These are phyloP conservation scores for Poecilia velifera DNA, from an alignment of 2,797 vertebrate species.

Conservation along the genomic window DNA sequence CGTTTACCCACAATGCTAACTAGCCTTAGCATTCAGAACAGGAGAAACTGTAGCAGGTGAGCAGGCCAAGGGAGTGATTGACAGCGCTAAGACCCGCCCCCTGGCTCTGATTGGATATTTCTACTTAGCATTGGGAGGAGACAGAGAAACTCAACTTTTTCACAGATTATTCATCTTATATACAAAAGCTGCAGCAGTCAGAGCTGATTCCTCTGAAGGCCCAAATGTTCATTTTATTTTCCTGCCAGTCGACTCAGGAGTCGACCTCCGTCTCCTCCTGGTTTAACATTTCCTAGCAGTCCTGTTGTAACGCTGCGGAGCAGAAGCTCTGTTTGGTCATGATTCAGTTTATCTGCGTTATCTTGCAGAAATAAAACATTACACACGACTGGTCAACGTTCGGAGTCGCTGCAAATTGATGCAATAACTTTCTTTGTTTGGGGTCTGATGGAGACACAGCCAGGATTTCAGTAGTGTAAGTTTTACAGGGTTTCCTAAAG, in stretches of 20 bases:
- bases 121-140: too few species aligned
- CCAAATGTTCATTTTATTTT: slow-evolving; percentile 16
- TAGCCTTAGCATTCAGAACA: too few species aligned
- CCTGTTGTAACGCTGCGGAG: neutral
- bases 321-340: slow-evolving; percentile 12
- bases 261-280: neutral
- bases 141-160: too few species aligned
- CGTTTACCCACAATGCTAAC: too few species aligned
- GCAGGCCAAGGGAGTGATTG: too few species aligned
- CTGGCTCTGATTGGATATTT: too few species aligned
- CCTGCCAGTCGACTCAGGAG: neutral
- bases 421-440: slow-evolving; percentile 3
- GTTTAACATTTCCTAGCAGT: neutral
- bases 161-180: too few species aligned
- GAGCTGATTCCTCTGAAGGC: neutral
- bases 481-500: neutral
- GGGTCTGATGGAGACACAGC: neutral
- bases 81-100: too few species aligned
- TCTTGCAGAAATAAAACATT: neutral
- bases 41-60: too few species aligned
- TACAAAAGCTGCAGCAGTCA: too few species aligned
- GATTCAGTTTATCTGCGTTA: slow-evolving; percentile 24
- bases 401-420: neutral
- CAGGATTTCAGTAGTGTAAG: neutral
- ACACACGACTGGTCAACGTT: slow-evolving; percentile 2